Conservation (phyloP, 2,888 invertebrate genomes). For the Incurvaria masculella region DNA sequence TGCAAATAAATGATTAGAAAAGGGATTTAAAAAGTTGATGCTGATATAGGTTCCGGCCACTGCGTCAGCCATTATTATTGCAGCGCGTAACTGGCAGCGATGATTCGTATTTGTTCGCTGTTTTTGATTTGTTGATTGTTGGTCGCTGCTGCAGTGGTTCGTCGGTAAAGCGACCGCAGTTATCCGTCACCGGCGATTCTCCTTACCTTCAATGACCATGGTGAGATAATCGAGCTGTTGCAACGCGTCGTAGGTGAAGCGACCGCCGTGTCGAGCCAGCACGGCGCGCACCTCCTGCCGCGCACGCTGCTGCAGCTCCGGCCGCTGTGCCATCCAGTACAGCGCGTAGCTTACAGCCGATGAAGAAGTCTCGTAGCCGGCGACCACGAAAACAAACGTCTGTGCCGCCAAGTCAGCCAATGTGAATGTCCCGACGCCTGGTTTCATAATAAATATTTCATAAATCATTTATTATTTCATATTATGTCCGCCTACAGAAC, state of each 20-base stretch:
- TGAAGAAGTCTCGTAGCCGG: slow-evolving; percentile 50
- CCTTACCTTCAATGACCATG: slow-evolving; percentile 31
- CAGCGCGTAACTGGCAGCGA: neutral
- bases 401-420: slow-evolving; percentile 38
- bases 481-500: no score
- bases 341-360: slow-evolving; percentile 39
- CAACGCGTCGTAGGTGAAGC: slow-evolving; percentile 34
- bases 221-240: slow-evolving; percentile 44
- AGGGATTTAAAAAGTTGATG: neutral
- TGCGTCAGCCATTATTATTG: no score
- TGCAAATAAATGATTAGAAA: no score
- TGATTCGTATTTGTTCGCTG: no score
- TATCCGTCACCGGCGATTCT: no score
- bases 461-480: no score
- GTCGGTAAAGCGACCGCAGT: no score
- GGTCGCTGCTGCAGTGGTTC: no score
- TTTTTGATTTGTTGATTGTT: no score
- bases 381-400: slow-evolving; percentile 39
- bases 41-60: slow-evolving; percentile 4
- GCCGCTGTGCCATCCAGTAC: slow-evolving; percentile 37
- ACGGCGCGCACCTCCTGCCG: slow-evolving; percentile 31
- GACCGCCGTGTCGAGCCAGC: slow-evolving; percentile 24
- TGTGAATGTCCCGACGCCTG: slow-evolving; percentile 20
- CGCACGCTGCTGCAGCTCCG: slow-evolving; percentile 33
- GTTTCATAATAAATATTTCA: neutral